Conservation (phyloP, 2,113 vertebrate species). For the Melozone crissalis region DNA sequence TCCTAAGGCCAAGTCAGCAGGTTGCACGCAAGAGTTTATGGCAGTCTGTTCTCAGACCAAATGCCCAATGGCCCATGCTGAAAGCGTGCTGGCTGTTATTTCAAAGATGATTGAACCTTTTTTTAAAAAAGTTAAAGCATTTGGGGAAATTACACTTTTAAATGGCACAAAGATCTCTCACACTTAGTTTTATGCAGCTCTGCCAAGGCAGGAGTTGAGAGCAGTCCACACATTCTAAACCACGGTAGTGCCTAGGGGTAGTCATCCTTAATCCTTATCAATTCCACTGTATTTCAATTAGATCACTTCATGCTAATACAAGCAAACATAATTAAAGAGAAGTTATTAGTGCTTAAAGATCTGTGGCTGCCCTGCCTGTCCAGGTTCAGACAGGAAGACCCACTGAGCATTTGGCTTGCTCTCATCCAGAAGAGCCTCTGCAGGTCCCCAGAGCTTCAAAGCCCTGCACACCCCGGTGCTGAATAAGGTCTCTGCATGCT, state of each 20-base stretch:
- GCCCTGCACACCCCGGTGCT: slow-evolving; percentile 24
- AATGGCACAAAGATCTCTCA: neutral
- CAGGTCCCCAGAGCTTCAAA: slow-evolving; percentile 62
- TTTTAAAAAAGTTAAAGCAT: neutral
- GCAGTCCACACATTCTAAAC: neutral
- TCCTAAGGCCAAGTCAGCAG: neutral
- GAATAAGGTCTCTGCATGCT: slow-evolving; percentile 86
- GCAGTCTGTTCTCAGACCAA: neutral
- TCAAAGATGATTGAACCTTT: neutral
- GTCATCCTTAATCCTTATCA: neutral
- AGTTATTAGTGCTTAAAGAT: neutral
- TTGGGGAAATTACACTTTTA: neutral
- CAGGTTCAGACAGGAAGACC: neutral
- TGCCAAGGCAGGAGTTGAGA: neutral
- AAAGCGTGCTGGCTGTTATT: neutral
- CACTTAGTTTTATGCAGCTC: neutral
- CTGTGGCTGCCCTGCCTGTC: neutral
- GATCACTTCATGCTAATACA: neutral
- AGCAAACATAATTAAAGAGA: neutral
- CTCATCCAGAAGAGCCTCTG: slow-evolving; percentile 57
- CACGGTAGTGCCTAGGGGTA: fast-evolving
- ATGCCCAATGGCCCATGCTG: fast-evolving
- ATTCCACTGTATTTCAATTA: neutral
- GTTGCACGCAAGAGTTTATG: neutral
- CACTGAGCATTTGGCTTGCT: neutral